A percentile compares a stretch with the other conserved stretches of the same genome.
Evolutionary conservation across 2,888 invertebrate species (phyloP).

Genomic region (Microctonus hyperodae): DNA sequence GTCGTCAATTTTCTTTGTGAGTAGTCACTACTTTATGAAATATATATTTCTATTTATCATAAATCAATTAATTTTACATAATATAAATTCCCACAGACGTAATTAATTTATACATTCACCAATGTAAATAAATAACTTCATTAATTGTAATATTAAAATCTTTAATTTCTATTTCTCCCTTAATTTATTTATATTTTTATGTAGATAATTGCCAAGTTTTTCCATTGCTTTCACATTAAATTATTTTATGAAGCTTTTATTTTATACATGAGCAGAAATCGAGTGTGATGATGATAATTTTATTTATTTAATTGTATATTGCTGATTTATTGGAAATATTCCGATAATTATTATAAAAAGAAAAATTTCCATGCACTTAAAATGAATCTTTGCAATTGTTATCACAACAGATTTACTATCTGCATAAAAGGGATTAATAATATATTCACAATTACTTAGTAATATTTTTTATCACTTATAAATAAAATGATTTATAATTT

Average conservation of each 20-base stretch:
- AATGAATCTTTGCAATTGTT: not conserved
- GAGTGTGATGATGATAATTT: no score
- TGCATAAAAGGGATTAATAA: not conserved
- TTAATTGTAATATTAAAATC: not conserved
- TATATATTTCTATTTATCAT: no score
- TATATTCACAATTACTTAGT: not conserved
- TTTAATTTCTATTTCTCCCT: not conserved
- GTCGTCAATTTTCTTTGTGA: constrained; percentile 1
- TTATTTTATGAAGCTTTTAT: no score
- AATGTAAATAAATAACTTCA: not conserved
- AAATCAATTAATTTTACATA: no score
- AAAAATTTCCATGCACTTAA: not conserved
- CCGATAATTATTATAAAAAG: not conserved
- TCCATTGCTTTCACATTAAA: no score
- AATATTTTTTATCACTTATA: not conserved
- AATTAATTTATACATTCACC: not conserved
- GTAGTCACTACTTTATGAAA: not conserved
- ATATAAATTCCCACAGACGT: not conserved
- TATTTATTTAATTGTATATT: no score
- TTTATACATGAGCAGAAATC: no score
- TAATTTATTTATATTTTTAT: not conserved
- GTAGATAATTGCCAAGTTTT: no score
- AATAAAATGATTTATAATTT: not conserved
- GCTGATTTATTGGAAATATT: not conserved
- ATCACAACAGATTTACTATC: not conserved